Base-by-base conservation (phyloP, 2,113 vertebrate species). In the Toxostoma redivivum region DNA sequence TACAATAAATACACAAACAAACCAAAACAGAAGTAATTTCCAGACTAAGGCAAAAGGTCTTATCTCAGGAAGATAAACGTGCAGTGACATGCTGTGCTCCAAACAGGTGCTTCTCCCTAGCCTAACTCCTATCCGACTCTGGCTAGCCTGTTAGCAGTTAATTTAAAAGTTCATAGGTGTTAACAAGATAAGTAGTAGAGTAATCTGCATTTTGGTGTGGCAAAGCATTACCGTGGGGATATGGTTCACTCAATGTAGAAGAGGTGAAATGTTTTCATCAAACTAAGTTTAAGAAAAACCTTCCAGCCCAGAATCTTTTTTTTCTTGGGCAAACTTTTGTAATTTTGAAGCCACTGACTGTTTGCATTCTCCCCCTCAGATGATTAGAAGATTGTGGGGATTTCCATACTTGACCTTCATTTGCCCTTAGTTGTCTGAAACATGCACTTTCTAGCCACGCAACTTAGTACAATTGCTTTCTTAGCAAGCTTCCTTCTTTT, bases 11-110 rank as follows among this genome's bases (percentile, higher is more conserved):
- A 25, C 8, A 27, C 9, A 60, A 40, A 67, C 47, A 47, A 78
- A 27, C 7, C 22, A n/a, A 72, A 70, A 2, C 5, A 66, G 35
- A 66, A 72, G 48, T 10, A 19, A 21, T 37, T 76, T 64, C 30
- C 48, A 48, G 10, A 85, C 11, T 27, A 71, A 54, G 4, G 25
- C 20, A 77, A 42, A 86, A 81, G 6, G 3, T 48, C 54, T 86
- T 67, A 80, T n/a, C 57, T 72, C 5, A 10, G 5, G 23, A 56
- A 71, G 48, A 51, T 25, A 30, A 78, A 17, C 0, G 0, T 9
- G 4, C 6, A 1, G 8, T 7, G 8, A 23, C 23, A 1, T 4
- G 1, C 62, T 11, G 8, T 5, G 4, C 50, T 62, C 35, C 24
- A 25, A 35, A 22, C 61, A 50, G 3, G 27, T 18, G 12, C 38